These are phyloP conservation scores for Limnothrissa miodon DNA, from an alignment of 2,113 vertebrate genomes.

Conservation along the genomic window DNA sequence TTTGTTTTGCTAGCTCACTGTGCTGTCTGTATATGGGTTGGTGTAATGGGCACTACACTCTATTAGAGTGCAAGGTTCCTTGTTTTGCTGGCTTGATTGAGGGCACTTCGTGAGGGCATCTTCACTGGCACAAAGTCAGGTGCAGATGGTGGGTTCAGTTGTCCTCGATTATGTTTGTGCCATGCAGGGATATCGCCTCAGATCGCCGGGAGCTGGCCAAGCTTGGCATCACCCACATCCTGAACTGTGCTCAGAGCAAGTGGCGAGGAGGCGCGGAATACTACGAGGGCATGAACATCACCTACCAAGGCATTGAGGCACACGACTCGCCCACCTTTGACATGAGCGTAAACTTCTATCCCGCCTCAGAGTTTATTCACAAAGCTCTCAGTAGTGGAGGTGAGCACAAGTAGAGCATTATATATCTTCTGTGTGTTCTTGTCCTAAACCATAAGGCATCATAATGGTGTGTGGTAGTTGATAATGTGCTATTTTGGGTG, in stretches of 20 bases:
- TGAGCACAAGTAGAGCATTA: too few relatives aligned
- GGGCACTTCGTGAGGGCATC: neutral
- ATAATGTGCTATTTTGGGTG: too few relatives aligned
- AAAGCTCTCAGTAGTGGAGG: constrained; percentile 80
- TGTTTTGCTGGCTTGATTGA: neutral
- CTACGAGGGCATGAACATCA: constrained; percentile 85
- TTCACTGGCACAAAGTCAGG: neutral
- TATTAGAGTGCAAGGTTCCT: neutral
- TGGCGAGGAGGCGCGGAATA: constrained; percentile 84
- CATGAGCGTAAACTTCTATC: constrained; percentile 96
- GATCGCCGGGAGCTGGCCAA: constrained; percentile 82
- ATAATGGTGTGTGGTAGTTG: neutral
- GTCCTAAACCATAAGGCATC: too few relatives aligned
- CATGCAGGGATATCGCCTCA: constrained; percentile 85
- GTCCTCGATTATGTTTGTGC: neutral
- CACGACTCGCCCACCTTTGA: constrained; percentile 91
- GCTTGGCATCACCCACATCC: constrained; percentile 87
- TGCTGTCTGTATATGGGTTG: neutral
- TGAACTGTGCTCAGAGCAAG: constrained; percentile 90
- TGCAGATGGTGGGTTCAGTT: neutral
- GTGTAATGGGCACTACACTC: neutral
- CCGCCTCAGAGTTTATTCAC: constrained; percentile 91
- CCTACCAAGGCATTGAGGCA: constrained; percentile 90
- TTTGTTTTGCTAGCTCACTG: neutral
- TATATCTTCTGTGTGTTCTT: too few relatives aligned